A percentile compares a stretch with the other conserved stretches of the same genome.
Evolutionary conservation across 2,113 vertebrate species (phyloP).

Genomic region (Anarrhichthys ocellatus): DNA sequence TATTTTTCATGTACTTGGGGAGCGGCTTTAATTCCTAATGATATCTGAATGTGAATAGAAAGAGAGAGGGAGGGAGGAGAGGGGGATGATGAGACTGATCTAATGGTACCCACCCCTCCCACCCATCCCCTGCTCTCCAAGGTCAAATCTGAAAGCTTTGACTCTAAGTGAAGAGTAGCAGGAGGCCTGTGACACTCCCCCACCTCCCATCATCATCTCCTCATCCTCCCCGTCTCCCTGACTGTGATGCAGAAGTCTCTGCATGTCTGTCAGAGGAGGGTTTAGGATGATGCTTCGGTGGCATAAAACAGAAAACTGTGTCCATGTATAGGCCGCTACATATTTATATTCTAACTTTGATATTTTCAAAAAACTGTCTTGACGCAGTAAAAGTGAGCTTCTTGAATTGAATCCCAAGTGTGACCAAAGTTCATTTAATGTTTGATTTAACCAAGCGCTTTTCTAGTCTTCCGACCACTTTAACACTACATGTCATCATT

Average conservation of each 20-base stretch:
- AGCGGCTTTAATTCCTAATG: constrained; percentile 56
- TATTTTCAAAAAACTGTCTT: not conserved
- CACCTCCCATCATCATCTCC: not conserved
- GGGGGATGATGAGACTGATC: constrained; percentile 43
- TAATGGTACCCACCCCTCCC: constrained; percentile 27
- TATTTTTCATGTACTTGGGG: constrained; percentile 42
- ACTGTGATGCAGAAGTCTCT: not conserved
- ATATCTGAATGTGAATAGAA: constrained; percentile 30
- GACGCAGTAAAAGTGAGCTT: not conserved
- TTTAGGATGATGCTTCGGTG: constrained; percentile 7
- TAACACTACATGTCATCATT: no score
- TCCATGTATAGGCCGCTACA: not conserved
- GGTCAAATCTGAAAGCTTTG: constrained; percentile 49
- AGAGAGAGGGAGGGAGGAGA: not conserved
- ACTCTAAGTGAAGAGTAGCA: constrained; percentile 21
- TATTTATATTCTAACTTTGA: not conserved
- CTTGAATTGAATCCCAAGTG: not conserved
- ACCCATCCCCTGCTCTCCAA: constrained; percentile 11
- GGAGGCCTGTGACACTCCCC: not conserved
- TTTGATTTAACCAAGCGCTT: not conserved
- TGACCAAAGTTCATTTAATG: not conserved
- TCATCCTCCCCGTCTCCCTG: not conserved
- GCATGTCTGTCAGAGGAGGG: not conserved
- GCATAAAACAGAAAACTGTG: not conserved
- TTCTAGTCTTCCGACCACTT: no score